phyloP scores from a whole-genome alignment of 2,888 invertebrate genomes.

The Rotaria sp. region DNA sequence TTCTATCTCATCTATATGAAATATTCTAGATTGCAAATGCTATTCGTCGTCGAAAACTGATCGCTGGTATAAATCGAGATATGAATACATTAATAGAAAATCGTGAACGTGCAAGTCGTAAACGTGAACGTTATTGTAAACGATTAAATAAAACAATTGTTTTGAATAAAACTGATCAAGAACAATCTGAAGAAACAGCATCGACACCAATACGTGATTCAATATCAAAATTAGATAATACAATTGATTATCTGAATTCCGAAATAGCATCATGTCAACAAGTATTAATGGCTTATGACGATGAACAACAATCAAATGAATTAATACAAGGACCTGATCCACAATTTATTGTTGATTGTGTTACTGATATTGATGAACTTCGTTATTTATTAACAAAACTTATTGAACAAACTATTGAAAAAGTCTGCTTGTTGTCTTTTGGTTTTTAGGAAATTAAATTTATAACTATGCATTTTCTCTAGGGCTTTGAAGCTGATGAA shows the following conservation, averaged over 20 bases:
- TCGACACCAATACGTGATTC: not conserved
- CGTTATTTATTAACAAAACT: slow-evolving; percentile 24
- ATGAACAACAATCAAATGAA: slow-evolving; percentile 14
- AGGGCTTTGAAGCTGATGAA: slow-evolving; percentile 23
- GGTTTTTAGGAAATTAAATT: not conserved
- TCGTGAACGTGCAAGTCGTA: slow-evolving; percentile 37
- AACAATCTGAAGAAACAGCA: not conserved
- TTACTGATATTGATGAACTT: slow-evolving; percentile 21
- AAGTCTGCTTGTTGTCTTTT: not conserved
- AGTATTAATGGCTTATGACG: slow-evolving; percentile 14
- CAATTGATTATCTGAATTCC: not conserved
- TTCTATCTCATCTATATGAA: not conserved
- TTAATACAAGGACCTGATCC: slow-evolving; percentile 26
- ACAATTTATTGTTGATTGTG: slow-evolving; percentile 28
- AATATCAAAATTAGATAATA: slow-evolving; percentile 3
- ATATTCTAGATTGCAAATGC: not conserved
- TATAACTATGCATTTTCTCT: not conserved
- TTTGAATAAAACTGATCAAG: not conserved
- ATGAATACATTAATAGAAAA: slow-evolving; percentile 39
- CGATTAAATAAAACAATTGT: slow-evolving; percentile 31
- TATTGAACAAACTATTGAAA: slow-evolving; percentile 28
- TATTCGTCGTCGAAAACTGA: slow-evolving; percentile 21
- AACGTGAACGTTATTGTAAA: slow-evolving; percentile 31
- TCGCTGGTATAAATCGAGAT: slow-evolving; percentile 36
- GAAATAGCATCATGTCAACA: slow-evolving; percentile 16